Conservation (phyloP, 2,113 vertebrate genomes). For the Australoheros scitulus region DNA sequence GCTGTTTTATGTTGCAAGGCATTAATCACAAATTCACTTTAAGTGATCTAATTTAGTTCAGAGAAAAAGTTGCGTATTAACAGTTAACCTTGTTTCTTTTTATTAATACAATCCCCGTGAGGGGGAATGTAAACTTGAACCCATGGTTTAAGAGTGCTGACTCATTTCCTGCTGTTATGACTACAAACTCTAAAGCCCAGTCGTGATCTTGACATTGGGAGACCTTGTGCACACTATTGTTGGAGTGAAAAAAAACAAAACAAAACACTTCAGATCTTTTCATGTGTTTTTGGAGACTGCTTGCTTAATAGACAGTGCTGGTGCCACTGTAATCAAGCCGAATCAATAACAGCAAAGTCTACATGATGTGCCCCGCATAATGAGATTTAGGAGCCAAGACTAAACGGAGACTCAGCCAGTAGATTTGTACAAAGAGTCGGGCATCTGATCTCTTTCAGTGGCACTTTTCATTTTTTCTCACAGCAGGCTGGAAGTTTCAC, state of each 20-base stretch:
- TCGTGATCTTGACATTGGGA: neutral
- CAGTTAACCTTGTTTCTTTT: neutral
- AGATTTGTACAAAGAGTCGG: slow-evolving; percentile 6
- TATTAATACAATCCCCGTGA: neutral
- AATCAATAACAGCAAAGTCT: slow-evolving; percentile 40
- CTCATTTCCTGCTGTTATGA: slow-evolving; percentile 29
- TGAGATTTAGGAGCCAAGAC: slow-evolving; percentile 44
- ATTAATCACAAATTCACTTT: slow-evolving; percentile 46
- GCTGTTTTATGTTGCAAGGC: slow-evolving; percentile 16
- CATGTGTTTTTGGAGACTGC: neutral
- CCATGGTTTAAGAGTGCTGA: slow-evolving; percentile 3
- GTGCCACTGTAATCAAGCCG: slow-evolving; percentile 21
- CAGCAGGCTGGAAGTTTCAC: slow-evolving; percentile 29
- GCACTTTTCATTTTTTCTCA: slow-evolving; percentile 16
- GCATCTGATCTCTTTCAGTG: neutral
- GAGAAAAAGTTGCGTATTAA: neutral
- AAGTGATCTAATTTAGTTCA: slow-evolving; percentile 27
- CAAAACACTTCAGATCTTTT: slow-evolving; percentile 9
- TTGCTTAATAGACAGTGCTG: slow-evolving; percentile 23
- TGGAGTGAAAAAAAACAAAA: neutral
- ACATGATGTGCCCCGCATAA: slow-evolving; percentile 29
- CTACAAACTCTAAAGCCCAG: neutral
- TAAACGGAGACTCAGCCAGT: slow-evolving; percentile 33
- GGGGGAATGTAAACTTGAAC: neutral
- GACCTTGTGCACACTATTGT: neutral